Base-by-base conservation (phyloP, 2,888 invertebrate genomes). In the Cactoblastis cactorum region DNA sequence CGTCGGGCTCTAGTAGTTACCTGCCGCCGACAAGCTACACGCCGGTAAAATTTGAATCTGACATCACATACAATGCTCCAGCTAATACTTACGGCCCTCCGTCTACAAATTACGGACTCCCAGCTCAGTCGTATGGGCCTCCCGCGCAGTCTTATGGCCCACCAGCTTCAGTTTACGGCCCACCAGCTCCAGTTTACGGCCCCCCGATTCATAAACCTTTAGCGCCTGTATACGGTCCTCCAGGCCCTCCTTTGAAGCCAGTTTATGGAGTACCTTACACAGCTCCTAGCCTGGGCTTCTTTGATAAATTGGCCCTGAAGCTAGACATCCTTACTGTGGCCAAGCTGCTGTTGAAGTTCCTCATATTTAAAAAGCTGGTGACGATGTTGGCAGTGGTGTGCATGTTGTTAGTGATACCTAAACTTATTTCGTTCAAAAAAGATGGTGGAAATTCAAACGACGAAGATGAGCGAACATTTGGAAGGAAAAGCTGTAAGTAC, bases 351-450 rank as follows among this genome's bases (percentile, higher is more conserved):
- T 76, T 95, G 32, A 96, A 96, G 73, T 75, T 95, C 47, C 81
- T 95, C 3, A 93, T 96, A 61, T 95, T 96, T 74, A 96, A 96
- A 80, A 94, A 95, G 79, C 92, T 95, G 48, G 93, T 96, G 52
- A 95, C 95, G 62, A 95, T 95, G 79, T 92, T 95, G 37, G 95
- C 94, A 0, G 89, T 95, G 3, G 91, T 95, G 62, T 95, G 94
- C 69, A 87, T 95, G 69, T 77, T 96, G 61, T 80, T 96, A 48
- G 95, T 95, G 69, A 92, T 95, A 58, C 95, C 96, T 0, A 94
- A 94, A 72, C 75, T 94, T 17, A 90, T 92, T 52, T 77, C 77
- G 38, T 85, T 88, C 58, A 90, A 90, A 60, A 88, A 88, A 62
- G 80, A 78, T 41, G 71, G 71, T 15, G 70, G 70, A 9, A 72